Conservation (phyloP, 2,113 vertebrate species). For the Turnix velox region DNA sequence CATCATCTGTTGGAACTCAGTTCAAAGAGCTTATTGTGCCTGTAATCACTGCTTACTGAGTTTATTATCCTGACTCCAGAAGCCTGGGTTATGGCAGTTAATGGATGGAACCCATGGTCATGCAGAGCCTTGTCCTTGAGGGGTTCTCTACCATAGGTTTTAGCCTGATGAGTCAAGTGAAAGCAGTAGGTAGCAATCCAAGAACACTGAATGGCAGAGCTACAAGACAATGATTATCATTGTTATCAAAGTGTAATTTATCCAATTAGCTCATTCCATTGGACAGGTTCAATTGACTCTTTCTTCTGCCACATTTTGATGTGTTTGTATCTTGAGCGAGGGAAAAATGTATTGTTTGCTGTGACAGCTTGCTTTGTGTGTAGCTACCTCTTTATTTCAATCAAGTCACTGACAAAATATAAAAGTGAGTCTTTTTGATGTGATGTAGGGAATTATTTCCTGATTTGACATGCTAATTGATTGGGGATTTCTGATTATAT, state of each 20-base stretch:
- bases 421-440: constrained; percentile 50
- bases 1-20: not conserved
- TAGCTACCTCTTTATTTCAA: constrained; percentile 50
- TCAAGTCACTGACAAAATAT: constrained; percentile 50
- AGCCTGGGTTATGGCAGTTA: not conserved
- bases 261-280: constrained; percentile 68
- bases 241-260: constrained; percentile 60
- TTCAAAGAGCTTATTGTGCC: not conserved
- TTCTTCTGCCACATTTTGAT: constrained; percentile 49
- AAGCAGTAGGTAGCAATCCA: not conserved
- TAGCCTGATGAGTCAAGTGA: not conserved
- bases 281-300: constrained; percentile 37
- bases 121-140: not conserved
- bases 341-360: constrained; percentile 52
- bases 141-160: not conserved
- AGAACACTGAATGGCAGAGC: not conserved
- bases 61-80: not conserved
- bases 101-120: not conserved
- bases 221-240: constrained; percentile 8
- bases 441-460: constrained; percentile 35
- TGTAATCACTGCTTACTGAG: not conserved
- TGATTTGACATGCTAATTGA: constrained; percentile 47
- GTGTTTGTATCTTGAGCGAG: constrained; percentile 38
- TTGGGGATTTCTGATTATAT: constrained; percentile 12
- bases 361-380: constrained; percentile 32